Conservation (phyloP, 2,113 vertebrate species). For the Talpa occidentalis region DNA sequence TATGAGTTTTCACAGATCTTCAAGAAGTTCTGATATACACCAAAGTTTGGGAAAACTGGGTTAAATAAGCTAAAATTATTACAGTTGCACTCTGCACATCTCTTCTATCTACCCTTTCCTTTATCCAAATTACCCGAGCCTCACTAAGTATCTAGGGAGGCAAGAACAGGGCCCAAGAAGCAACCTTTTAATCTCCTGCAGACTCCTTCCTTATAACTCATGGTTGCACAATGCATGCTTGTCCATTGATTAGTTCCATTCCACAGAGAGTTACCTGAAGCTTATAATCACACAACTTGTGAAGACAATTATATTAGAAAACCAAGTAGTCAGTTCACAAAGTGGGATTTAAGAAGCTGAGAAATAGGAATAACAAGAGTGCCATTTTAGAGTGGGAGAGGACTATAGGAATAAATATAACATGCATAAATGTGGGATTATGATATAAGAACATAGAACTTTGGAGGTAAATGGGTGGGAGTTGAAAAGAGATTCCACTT, state of each 20-base stretch:
- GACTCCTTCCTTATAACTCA: neutral
- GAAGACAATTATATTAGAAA: neutral
- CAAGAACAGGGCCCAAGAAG: neutral
- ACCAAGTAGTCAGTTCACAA: neutral
- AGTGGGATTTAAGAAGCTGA: neutral
- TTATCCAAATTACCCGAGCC: neutral
- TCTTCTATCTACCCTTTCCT: neutral
- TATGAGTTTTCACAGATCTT: neutral
- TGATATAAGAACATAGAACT: neutral
- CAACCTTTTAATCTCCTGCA: neutral
- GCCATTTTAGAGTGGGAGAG: neutral
- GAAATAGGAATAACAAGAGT: neutral
- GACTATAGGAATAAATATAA: neutral
- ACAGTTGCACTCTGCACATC: neutral
- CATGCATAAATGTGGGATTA: neutral
- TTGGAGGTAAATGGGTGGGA: neutral
- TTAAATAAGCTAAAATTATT: neutral
- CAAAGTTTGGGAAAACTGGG: neutral
- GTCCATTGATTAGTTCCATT: neutral
- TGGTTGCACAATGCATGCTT: neutral
- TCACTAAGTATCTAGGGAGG: neutral
- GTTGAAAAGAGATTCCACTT: neutral
- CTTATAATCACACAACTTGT: neutral
- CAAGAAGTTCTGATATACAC: neutral
- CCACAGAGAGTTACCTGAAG: conserved; percentile 6